Evolutionary conservation across 1,140 invertebrate genomes (phyloP).

Genomic region (Zeugodacus cucurbitae): DNA sequence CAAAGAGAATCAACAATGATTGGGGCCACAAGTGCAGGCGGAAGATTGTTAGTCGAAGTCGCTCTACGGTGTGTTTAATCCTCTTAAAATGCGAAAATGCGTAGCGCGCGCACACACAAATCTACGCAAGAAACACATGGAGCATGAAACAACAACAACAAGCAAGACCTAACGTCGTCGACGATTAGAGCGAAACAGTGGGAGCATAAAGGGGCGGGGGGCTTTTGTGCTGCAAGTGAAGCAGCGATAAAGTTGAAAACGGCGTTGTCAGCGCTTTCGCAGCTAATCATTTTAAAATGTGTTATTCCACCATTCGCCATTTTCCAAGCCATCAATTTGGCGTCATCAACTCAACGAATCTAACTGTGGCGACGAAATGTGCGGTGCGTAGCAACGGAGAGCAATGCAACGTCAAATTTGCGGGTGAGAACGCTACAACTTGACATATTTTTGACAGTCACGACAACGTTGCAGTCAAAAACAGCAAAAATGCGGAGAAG

Average conservation of each 20-base stretch:
- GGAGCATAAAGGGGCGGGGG: neutral
- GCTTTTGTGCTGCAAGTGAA: neutral
- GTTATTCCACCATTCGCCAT: constrained; percentile 10
- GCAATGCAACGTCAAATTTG: neutral
- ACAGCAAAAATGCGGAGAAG: neutral
- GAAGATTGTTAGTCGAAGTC: neutral
- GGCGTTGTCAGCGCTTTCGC: neutral
- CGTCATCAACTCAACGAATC: constrained; percentile 8
- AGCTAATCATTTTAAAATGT: constrained; percentile 32
- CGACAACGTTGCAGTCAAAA: neutral
- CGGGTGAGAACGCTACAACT: neutral
- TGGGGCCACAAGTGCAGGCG: neutral
- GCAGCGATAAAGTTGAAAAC: neutral
- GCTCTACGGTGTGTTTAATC: neutral
- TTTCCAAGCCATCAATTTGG: constrained; percentile 25
- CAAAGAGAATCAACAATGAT: neutral
- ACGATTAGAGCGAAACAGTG: neutral
- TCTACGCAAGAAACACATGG: neutral
- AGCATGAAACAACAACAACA: neutral
- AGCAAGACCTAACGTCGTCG: too few species aligned
- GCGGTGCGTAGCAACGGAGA: neutral
- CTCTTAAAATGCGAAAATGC: constrained; percentile 19
- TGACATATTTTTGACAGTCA: constrained; percentile 26
- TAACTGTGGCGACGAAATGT: neutral
- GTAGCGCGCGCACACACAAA: neutral